Conservation (phyloP, 2,888 invertebrate species). For the Scaptodrosophila latifasciaeformis region DNA sequence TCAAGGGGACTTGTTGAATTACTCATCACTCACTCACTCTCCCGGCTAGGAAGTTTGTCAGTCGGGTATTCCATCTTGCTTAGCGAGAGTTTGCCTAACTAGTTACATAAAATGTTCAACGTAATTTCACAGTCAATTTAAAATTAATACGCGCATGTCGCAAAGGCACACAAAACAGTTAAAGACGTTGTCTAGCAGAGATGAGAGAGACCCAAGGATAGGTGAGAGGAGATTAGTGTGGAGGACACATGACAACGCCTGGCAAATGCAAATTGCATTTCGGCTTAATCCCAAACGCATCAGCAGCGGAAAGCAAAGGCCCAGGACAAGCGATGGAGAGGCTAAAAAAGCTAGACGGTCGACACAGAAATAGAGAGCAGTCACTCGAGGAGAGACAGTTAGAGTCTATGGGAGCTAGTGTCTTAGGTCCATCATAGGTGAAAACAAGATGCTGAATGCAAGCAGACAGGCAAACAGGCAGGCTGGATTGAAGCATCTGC, state of each 20-base stretch:
- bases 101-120: constrained; percentile 34
- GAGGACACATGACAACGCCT: constrained; percentile 31
- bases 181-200: not conserved
- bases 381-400: too few species aligned
- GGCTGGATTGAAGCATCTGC: constrained; percentile 11
- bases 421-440: too few species aligned
- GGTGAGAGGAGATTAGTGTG: constrained; percentile 7
- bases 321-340: too few species aligned
- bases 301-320: constrained; percentile 11
- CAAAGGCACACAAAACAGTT: too few species aligned
- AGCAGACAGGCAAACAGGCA: too few species aligned
- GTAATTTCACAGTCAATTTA: constrained; percentile 68
- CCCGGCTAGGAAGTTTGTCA: too few species aligned
- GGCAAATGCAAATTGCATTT: constrained; percentile 67
- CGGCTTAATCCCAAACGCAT: constrained; percentile 62
- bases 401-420: too few species aligned
- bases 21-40: not conserved
- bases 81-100: too few species aligned
- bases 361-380: too few species aligned
- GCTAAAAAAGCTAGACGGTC: too few species aligned
- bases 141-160: constrained; percentile 60
- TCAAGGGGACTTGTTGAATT: too few species aligned
- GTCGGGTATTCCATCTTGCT: too few species aligned
- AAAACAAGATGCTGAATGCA: constrained; percentile 43
- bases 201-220: not conserved